phyloP scores from a whole-genome alignment of 1,140 invertebrate genomes.

The Heliconius hermathena region DNA sequence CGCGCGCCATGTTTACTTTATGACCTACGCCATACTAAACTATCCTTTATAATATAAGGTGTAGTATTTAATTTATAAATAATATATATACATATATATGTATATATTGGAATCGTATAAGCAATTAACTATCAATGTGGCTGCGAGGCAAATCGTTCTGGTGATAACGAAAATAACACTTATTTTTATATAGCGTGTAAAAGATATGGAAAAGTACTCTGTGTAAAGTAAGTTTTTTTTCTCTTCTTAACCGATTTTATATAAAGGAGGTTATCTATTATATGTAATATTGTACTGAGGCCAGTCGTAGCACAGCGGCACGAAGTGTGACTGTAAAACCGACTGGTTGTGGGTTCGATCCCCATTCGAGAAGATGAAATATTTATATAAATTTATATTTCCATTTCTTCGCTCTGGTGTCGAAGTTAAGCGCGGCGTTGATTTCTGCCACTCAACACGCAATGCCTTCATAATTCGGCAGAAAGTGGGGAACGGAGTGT shows the following conservation, averaged over 20 bases:
- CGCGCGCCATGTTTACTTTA: slow-evolving; percentile 26
- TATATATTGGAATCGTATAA: slow-evolving; percentile 22
- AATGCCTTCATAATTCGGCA: no score
- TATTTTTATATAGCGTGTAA: neutral
- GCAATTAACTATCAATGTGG: slow-evolving; percentile 27
- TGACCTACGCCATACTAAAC: slow-evolving; percentile 11
- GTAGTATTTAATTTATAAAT: slow-evolving; percentile 36
- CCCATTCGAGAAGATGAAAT: no score
- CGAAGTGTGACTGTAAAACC: no score
- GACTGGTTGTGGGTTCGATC: no score
- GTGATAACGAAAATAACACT: slow-evolving; percentile 9
- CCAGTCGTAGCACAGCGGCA: no score
- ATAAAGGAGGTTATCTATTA: neutral
- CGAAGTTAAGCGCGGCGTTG: no score
- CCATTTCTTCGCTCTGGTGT: no score
- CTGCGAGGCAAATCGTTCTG: slow-evolving; percentile 1
- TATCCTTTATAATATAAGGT: slow-evolving; percentile 17
- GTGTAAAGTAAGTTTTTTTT: neutral
- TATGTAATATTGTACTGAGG: no score
- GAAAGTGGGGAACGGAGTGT: no score
- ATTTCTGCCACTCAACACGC: no score
- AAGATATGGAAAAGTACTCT: neutral
- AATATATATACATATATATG: neutral
- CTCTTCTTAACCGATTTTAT: neutral
- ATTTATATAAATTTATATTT: no score